These are phyloP conservation scores for Caenorhabditis elegans DNA, from an alignment of 1,140 invertebrate species.

Conservation along the genomic window WBcel235 BX284603.4:1932001-1932500, in stretches of 20 bases:
- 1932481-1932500: not conserved
- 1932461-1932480: not conserved
- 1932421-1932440: too few species aligned
- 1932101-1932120: too few species aligned
- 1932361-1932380: not conserved
- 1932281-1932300: not conserved
- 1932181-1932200: too few species aligned
- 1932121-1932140: too few species aligned
- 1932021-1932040: not conserved
- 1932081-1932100: not conserved
- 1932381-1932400: not conserved
- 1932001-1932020: not conserved
- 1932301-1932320: not conserved
- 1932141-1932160: too few species aligned
- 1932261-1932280: not conserved
- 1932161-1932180: too few species aligned
- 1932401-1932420: too few species aligned
- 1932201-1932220: too few species aligned
- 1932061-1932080: not conserved
- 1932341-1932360: not conserved
- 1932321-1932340: too few species aligned
- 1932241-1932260: not conserved
- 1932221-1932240: not conserved
- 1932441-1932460: not conserved
- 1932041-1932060: too few species aligned